A percentile compares a stretch with the other conserved stretches of the same genome.
Evolutionary conservation across 2,888 invertebrate genomes (phyloP).

Genomic region (Notodromas monacha): DNA sequence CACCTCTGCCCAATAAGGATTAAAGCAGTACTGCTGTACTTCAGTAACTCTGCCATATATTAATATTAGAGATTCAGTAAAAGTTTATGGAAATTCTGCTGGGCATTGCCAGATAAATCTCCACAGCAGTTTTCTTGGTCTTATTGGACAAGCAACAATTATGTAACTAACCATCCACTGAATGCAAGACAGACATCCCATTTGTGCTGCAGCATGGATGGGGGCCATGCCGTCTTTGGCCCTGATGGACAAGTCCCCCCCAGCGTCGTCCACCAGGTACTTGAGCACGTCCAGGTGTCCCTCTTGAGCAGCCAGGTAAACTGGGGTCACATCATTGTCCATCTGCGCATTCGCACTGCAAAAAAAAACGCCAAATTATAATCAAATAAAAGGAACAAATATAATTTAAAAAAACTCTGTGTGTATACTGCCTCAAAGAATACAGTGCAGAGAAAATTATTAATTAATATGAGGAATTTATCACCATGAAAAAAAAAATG

Average conservation of each 20-base stretch:
- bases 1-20: too few species aligned
- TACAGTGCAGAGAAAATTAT: too few species aligned
- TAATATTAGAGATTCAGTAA: too few species aligned
- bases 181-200: conserved; percentile 50
- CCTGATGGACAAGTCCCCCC: conserved; percentile 43
- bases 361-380: conserved; percentile 11
- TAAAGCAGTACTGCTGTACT: too few species aligned
- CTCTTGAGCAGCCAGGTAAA: conserved; percentile 58
- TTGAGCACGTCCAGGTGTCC: conserved; percentile 55
- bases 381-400: conserved; percentile 5
- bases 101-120: too few species aligned
- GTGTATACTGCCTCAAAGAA: neutral
- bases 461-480: too few species aligned
- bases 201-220: conserved; percentile 60
- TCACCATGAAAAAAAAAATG: too few species aligned
- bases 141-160: too few species aligned
- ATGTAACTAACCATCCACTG: conserved; percentile 67
- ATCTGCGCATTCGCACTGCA: conserved; percentile 58
- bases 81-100: too few species aligned
- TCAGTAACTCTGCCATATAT: too few species aligned
- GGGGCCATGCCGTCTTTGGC: conserved; percentile 70
- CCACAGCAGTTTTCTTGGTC: too few species aligned
- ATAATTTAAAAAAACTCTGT: conserved; percentile 5
- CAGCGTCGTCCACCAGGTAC: conserved; percentile 47
- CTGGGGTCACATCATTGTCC: conserved; percentile 67